phyloP scores from a whole-genome alignment of 2,797 vertebrate species.

The Pangasius krempfi region DNA sequence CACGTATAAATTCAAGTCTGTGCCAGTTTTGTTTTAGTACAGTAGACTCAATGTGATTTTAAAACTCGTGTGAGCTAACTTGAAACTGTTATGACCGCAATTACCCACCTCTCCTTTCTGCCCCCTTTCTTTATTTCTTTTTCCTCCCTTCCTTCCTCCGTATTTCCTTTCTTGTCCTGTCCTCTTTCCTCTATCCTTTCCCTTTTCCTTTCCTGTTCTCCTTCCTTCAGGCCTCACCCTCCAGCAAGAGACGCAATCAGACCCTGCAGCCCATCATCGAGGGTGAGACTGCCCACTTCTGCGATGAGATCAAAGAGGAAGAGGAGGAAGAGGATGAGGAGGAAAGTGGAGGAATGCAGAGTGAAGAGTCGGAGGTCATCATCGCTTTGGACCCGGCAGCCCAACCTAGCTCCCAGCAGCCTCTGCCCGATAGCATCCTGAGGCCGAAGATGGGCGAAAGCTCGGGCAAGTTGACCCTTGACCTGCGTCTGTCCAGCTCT shows the following conservation, averaged over 20 bases:
- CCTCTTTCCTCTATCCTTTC: no score
- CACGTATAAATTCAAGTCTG: background rate
- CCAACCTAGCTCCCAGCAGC: slow-evolving; percentile 69
- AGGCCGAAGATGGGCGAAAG: slow-evolving; percentile 80
- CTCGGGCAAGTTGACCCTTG: slow-evolving; percentile 86
- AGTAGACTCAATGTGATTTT: background rate
- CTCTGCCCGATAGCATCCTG: slow-evolving; percentile 68
- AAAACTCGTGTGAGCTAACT: background rate
- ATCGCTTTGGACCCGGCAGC: slow-evolving; percentile 81
- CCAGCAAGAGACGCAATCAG: slow-evolving; percentile 91
- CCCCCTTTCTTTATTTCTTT: background rate
- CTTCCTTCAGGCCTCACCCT: slow-evolving; percentile 85
- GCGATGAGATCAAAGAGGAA: slow-evolving; percentile 93
- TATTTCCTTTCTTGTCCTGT: background rate
- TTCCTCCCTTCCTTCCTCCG: background rate
- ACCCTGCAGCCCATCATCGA: slow-evolving; percentile 96
- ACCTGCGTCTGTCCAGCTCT: slow-evolving; percentile 90
- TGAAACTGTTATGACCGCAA: background rate
- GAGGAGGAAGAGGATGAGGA: slow-evolving; percentile 74
- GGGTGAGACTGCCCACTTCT: slow-evolving; percentile 96
- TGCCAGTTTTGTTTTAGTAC: slow-evolving; percentile 15
- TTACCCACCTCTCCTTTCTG: background rate
- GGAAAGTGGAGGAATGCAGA: slow-evolving; percentile 75
- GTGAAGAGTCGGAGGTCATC: slow-evolving; percentile 74
- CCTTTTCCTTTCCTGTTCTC: slow-evolving; percentile 53